Evolutionary conservation across 2,888 invertebrate species (phyloP).

Genomic region (Plagiodera versicolora): DNA sequence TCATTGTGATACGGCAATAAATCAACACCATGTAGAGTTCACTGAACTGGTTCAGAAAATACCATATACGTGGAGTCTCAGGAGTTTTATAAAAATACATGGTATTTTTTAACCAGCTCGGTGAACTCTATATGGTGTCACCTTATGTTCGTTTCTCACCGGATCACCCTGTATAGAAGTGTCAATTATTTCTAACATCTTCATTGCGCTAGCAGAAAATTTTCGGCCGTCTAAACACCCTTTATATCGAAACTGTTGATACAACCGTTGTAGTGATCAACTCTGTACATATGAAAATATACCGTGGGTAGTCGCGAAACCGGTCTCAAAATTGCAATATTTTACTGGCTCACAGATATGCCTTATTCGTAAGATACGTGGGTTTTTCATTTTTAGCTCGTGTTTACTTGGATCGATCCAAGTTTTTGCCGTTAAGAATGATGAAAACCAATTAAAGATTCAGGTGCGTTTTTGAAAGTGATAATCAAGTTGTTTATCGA

Average conservation of each 20-base stretch:
- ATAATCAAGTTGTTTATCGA: conserved; percentile 27
- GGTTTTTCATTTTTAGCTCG: conserved; percentile 40
- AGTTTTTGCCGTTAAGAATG: conserved; percentile 28
- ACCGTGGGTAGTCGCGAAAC: conserved; percentile 48
- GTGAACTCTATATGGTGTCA: too few species aligned
- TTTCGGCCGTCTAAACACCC: too few species aligned
- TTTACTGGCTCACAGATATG: conserved; percentile 48
- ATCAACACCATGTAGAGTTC: too few species aligned
- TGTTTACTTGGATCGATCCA: conserved; percentile 32
- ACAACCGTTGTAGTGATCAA: background rate
- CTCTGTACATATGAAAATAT: conserved; percentile 2
- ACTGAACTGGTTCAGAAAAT: too few species aligned
- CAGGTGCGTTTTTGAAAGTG: conserved; percentile 33
- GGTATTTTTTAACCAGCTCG: too few species aligned
- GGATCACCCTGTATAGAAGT: too few species aligned
- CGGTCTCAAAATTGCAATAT: conserved; percentile 52
- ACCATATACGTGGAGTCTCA: too few species aligned
- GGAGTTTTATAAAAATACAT: too few species aligned
- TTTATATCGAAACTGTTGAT: background rate
- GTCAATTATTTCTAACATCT: too few species aligned
- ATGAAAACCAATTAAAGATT: conserved; percentile 31
- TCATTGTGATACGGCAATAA: too few species aligned
- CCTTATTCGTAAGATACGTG: conserved; percentile 46
- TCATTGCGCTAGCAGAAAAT: too few species aligned
- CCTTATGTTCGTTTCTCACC: too few species aligned